These are phyloP conservation scores for Barbus barbus DNA, from an alignment of 2,113 vertebrate genomes.

Conservation along the genomic window DNA sequence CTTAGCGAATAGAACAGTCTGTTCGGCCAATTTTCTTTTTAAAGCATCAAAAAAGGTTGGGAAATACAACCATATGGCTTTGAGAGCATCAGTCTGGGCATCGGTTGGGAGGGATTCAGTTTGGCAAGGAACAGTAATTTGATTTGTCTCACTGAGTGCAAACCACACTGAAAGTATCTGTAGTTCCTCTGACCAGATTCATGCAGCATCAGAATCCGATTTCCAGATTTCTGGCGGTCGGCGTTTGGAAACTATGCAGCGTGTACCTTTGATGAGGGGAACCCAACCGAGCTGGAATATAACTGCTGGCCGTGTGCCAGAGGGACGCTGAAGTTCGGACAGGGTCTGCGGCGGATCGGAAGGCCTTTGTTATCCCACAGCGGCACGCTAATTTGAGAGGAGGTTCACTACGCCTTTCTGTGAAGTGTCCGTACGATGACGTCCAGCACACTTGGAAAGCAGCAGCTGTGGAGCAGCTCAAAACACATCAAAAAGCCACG, in stretches of 20 bases:
- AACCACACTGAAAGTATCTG: conserved; percentile 73
- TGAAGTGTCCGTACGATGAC: conserved; percentile 73
- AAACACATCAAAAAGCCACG: conserved; percentile 78
- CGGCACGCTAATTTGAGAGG: conserved; percentile 73
- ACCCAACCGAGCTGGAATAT: conserved; percentile 49
- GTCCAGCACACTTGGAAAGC: conserved; percentile 73
- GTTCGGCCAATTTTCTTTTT: conserved; percentile 35
- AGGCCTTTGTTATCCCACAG: conserved; percentile 62
- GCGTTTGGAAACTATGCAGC: conserved; percentile 71
- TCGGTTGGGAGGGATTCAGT: conserved; percentile 49
- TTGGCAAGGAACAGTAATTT: conserved; percentile 56
- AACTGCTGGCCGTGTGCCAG: conserved; percentile 61
- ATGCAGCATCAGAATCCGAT: conserved; percentile 72
- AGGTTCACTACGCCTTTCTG: conserved; percentile 70
- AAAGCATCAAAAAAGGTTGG: conserved; percentile 37
- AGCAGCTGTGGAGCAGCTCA: conserved; percentile 76
- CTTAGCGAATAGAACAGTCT: conserved; percentile 6
- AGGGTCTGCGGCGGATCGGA: conserved; percentile 59
- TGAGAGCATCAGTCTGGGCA: conserved; percentile 43
- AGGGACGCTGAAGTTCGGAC: conserved; percentile 59
- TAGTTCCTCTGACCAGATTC: conserved; percentile 41
- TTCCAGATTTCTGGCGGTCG: conserved; percentile 76
- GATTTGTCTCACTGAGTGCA: conserved; percentile 59
- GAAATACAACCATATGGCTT: conserved; percentile 53
- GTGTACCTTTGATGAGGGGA: conserved; percentile 70